These are phyloP conservation scores for Piliocolobus tephrosceles DNA, from an alignment of 2,113 vertebrate genomes.

Conservation along the genomic window DNA sequence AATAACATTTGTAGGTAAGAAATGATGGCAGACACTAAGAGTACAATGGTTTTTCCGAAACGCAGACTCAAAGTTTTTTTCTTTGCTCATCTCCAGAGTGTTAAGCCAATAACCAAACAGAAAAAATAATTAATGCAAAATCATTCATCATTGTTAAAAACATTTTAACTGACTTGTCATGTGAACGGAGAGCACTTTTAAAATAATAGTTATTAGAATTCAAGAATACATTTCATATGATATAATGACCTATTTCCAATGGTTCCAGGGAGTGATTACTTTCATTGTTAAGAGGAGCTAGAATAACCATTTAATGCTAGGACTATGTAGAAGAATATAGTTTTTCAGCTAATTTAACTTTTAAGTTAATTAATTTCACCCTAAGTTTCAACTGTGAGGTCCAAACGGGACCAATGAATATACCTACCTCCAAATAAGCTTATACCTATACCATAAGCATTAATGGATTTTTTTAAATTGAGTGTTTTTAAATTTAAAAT, in stretches of 20 bases:
- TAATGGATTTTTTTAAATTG: not conserved
- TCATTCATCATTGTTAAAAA: not conserved
- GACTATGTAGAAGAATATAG: not conserved
- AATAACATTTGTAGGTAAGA: not conserved
- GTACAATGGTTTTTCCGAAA: not conserved
- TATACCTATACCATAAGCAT: not conserved
- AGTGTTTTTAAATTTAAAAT: constrained; percentile 26
- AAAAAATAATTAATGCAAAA: constrained; percentile 52
- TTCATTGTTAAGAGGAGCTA: not conserved
- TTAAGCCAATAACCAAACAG: constrained; percentile 12
- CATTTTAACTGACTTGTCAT: constrained; percentile 22
- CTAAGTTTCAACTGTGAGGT: not conserved
- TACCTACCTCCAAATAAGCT: not conserved
- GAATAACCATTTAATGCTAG: not conserved
- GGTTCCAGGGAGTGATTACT: not conserved
- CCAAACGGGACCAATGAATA: not conserved
- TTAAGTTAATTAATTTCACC: constrained; percentile 32
- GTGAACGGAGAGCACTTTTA: not conserved
- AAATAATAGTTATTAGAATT: not conserved
- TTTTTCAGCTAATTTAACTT: constrained; percentile 19
- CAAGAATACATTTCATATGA: not conserved
- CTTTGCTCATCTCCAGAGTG: constrained; percentile 27
- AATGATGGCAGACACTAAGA: not conserved
- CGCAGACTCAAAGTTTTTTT: not conserved
- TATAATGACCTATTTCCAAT: not conserved